Evolutionary conservation across 30 jellyfish, hydroid and myxozoan genomes (phyloP).

Genomic region (Nemopilema nomurai): DNA sequence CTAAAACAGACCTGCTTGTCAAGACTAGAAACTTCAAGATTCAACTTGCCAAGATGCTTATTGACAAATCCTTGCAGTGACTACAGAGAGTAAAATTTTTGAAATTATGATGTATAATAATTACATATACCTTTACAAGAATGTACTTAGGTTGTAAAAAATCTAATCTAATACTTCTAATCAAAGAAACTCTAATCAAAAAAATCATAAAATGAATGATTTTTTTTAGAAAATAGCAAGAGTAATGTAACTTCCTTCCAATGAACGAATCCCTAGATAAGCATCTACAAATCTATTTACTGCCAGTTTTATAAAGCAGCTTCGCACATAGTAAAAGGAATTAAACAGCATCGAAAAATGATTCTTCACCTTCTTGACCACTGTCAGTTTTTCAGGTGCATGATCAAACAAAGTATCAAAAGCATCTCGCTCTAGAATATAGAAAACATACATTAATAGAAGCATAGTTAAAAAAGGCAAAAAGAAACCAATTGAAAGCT

Average conservation of each 20-base stretch:
- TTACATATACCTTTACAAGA: no score
- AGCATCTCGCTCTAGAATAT: slow-evolving; percentile 85
- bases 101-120: no score
- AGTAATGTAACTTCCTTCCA: no score
- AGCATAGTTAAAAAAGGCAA: background rate
- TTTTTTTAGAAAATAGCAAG: no score
- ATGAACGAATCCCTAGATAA: no score
- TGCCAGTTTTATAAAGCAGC: no score
- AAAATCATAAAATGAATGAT: background rate
- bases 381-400: slow-evolving; percentile 91
- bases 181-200: background rate
- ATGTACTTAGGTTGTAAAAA: no score
- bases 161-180: no score
- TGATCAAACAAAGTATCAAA: slow-evolving; percentile 92
- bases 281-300: no score
- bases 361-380: slow-evolving; percentile 79
- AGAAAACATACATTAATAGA: background rate
- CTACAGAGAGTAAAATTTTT: slow-evolving; percentile 16
- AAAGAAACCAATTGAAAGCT: background rate
- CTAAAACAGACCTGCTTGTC: slow-evolving; percentile 70
- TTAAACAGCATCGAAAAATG: no score
- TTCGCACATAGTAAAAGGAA: background rate
- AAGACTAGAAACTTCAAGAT: slow-evolving; percentile 72
- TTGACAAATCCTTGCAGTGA: slow-evolving; percentile 91
- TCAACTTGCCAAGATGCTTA: slow-evolving; percentile 87